Percentiles rank a stretch among this genome's conserved stretches.
phyloP scores from a whole-genome alignment of 2,888 invertebrate genomes.

The Boloria euphrosyne region DNA sequence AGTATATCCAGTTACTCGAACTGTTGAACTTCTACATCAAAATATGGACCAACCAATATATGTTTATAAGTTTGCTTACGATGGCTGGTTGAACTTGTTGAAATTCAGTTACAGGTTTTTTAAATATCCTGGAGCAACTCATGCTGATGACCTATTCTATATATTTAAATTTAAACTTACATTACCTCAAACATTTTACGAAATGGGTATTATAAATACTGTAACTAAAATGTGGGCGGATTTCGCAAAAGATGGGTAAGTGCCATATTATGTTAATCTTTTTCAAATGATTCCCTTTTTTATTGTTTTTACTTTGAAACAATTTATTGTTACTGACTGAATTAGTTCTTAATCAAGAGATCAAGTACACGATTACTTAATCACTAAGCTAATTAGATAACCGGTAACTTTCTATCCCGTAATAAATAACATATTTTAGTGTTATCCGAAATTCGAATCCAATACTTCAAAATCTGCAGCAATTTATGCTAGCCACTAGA shows the following conservation, averaged over 20 bases:
- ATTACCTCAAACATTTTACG: constrained; percentile 50
- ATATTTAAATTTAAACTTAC: constrained; percentile 60
- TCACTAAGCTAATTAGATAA: too few relatives aligned
- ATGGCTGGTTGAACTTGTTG: constrained; percentile 66
- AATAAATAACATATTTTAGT: too few relatives aligned
- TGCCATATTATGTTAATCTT: neutral
- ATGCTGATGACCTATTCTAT: constrained; percentile 75
- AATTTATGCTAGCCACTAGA: too few relatives aligned
- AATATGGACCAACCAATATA: constrained; percentile 55
- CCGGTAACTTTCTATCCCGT: too few relatives aligned
- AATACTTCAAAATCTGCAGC: too few relatives aligned
- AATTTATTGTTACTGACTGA: too few relatives aligned
- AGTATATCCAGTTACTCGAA: constrained; percentile 58
- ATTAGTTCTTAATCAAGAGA: too few relatives aligned
- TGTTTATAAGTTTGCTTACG: constrained; percentile 62
- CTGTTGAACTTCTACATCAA: constrained; percentile 55
- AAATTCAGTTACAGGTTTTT: constrained; percentile 57
- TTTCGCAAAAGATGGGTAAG: constrained; percentile 71
- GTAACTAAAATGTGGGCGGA: constrained; percentile 70
- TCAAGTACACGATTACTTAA: too few relatives aligned
- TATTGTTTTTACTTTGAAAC: too few relatives aligned
- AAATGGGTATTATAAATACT: constrained; percentile 54
- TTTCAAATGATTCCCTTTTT: too few relatives aligned
- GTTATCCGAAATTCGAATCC: too few relatives aligned
- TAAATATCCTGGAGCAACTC: constrained; percentile 64